Conservation (phyloP, 2,797 vertebrate species). For the Hapalemur alaotrensis region DNA sequence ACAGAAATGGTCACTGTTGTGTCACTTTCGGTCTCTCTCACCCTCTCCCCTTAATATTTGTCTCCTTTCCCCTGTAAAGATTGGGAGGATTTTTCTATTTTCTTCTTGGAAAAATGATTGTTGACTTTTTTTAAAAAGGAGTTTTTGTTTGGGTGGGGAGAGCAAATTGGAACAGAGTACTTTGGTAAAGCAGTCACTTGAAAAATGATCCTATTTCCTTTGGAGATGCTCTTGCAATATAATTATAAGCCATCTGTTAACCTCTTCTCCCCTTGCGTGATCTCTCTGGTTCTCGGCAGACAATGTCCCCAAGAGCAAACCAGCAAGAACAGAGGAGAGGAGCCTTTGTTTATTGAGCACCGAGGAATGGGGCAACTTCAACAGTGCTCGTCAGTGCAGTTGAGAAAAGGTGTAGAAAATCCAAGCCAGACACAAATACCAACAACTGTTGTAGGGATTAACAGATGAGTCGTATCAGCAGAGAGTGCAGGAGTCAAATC, state of each 20-base stretch:
- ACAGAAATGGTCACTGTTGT: neutral
- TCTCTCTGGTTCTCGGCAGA: neutral
- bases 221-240: constrained; percentile 31
- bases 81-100: neutral
- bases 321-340: neutral
- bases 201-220: constrained; percentile 50
- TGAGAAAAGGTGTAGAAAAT: constrained; percentile 44
- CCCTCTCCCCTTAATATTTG: neutral
- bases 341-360: neutral
- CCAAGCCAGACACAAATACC: constrained; percentile 45
- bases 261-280: neutral
- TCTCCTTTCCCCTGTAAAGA: neutral
- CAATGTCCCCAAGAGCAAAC: constrained; percentile 4
- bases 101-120: constrained; percentile 16
- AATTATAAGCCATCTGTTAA: constrained; percentile 59
- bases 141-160: neutral
- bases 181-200: constrained; percentile 35
- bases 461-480: constrained; percentile 44
- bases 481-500: constrained; percentile 11
- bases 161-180: neutral
- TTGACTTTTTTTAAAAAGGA: neutral
- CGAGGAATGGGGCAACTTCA: neutral
- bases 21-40: neutral
- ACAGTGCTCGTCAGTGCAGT: rapidly evolving
- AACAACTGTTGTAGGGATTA: constrained; percentile 54